Percentiles rank a stretch among this genome's conserved stretches.
These are phyloP conservation scores for Sinhomidia bicolor DNA, from an alignment of 2,888 invertebrate species.

Conservation along the genomic window DNA sequence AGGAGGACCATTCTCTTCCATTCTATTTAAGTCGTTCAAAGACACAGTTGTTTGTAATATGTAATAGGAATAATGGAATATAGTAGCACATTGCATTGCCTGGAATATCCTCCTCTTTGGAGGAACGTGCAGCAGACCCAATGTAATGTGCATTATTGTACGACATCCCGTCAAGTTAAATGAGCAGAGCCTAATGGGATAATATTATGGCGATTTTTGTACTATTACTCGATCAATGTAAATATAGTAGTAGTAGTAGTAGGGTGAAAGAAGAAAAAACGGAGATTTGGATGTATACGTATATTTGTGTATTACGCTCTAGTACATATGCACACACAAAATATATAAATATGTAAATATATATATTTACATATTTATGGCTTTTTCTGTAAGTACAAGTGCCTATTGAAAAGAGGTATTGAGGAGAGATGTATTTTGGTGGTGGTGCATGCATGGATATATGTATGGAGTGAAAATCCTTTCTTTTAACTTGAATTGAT, in stretches of 20 bases:
- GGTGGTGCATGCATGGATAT: neutral
- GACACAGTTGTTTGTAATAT: slow-evolving; percentile 12
- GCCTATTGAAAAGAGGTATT: neutral
- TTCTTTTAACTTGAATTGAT: neutral
- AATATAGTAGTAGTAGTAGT: too few relatives aligned
- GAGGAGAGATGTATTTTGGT: neutral
- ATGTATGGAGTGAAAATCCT: slow-evolving; percentile 17
- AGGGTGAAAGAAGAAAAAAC: too few relatives aligned
- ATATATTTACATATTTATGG: neutral
- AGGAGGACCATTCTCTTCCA: neutral
- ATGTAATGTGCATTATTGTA: neutral
- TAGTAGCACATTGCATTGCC: slow-evolving; percentile 9
- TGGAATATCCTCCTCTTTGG: neutral
- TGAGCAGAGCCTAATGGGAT: slow-evolving; percentile 1
- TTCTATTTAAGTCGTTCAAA: neutral
- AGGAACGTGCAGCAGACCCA: neutral
- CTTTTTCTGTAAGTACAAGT: neutral
- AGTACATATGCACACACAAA: too few relatives aligned
- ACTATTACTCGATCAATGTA: too few relatives aligned
- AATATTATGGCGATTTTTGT: slow-evolving; percentile 1
- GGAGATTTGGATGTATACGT: too few relatives aligned
- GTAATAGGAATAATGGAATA: slow-evolving; percentile 2
- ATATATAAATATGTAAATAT: too few relatives aligned
- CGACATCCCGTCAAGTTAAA: slow-evolving; percentile 35
- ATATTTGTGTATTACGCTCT: too few relatives aligned